Conservation (phyloP, 2,888 invertebrate genomes). For the Odontothrips loti region DNA sequence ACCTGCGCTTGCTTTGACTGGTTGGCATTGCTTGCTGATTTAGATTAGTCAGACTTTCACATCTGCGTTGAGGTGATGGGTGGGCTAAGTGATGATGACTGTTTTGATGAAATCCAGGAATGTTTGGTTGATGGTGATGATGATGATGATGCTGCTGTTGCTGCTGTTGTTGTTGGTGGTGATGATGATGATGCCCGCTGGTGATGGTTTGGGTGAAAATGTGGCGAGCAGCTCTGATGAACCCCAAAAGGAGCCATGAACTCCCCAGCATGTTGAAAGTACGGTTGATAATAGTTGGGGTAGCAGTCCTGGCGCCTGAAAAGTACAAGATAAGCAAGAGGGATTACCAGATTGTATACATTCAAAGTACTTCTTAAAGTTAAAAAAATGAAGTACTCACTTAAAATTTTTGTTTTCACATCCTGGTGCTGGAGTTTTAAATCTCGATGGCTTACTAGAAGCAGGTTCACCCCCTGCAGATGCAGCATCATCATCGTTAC, state of each 20-base stretch:
- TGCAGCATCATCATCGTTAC: neutral
- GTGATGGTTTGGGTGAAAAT: neutral
- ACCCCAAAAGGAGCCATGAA: neutral
- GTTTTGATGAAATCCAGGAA: neutral
- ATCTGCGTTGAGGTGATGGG: neutral
- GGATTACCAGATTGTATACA: neutral
- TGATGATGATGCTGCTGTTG: neutral
- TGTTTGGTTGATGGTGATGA: neutral
- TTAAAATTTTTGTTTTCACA: neutral
- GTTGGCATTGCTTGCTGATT: neutral
- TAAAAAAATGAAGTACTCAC: neutral
- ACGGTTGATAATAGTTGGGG: neutral
- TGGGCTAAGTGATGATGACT: neutral
- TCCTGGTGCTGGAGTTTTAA: neutral
- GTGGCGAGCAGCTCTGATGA: neutral
- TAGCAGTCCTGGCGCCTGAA: slow-evolving; percentile 1
- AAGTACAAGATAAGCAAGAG: neutral
- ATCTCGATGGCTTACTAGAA: neutral
- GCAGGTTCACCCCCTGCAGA: neutral
- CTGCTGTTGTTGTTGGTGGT: neutral
- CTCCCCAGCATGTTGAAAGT: neutral
- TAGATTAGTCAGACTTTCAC: slow-evolving; percentile 6
- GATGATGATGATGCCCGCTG: neutral
- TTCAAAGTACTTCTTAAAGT: neutral
- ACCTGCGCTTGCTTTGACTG: slow-evolving; percentile 32